These are phyloP conservation scores for Entomobrya proxima DNA, from an alignment of 2,888 invertebrate species.

Conservation along the genomic window DNA sequence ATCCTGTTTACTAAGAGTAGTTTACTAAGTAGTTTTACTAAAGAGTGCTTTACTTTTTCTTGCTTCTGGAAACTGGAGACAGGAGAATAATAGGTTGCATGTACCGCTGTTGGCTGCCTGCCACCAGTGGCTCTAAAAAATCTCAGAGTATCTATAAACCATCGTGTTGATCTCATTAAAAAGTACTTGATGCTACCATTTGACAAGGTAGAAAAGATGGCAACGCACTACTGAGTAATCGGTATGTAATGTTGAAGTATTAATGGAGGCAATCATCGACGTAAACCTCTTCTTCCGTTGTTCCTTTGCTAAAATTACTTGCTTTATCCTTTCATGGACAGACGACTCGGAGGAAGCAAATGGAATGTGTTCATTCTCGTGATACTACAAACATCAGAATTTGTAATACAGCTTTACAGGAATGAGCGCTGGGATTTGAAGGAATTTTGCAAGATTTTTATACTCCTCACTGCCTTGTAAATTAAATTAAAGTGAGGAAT, in stretches of 20 bases:
- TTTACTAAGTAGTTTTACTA: background rate
- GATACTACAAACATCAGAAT: background rate
- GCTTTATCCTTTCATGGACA: background rate
- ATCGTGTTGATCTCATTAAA: constrained; percentile 60
- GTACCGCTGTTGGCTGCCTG: constrained; percentile 37
- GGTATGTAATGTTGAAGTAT: constrained; percentile 40
- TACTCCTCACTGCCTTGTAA: background rate
- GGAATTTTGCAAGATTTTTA: constrained; percentile 17
- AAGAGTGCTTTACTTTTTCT: background rate
- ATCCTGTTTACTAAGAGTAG: background rate
- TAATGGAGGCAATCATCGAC: constrained; percentile 36
- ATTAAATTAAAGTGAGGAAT: constrained; percentile 25
- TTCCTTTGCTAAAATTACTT: background rate
- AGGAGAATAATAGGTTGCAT: constrained; percentile 48
- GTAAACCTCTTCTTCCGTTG: background rate
- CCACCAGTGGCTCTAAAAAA: constrained; percentile 35
- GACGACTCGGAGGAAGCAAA: background rate
- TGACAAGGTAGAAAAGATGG: constrained; percentile 37
- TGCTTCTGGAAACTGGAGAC: constrained; percentile 34
- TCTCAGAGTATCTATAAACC: constrained; percentile 36
- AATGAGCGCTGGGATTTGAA: background rate
- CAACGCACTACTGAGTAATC: constrained; percentile 30
- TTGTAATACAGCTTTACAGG: constrained; percentile 5
- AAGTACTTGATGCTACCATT: constrained; percentile 54
- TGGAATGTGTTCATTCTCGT: background rate